Base-by-base conservation (phyloP, 2,888 invertebrate genomes). In the Aplocera efformata region DNA sequence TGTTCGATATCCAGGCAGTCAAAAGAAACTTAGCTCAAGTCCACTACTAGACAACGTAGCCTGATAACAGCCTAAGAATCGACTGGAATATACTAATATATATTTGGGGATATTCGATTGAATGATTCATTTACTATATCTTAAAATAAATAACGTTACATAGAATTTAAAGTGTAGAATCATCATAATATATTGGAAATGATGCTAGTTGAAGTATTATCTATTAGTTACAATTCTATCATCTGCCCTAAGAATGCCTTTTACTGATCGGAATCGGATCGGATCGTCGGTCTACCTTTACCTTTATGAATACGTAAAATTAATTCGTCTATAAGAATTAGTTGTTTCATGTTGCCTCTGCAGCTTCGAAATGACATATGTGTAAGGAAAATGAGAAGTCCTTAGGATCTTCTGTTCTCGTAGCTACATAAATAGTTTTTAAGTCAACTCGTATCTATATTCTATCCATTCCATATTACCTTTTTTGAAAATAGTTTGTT, bases 321-420 rank as follows among this genome's bases (percentile, higher is more conserved):
- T 22, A 22, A 31, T 30, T 23, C 10, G 10, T 37, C 28, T 50
- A 53, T 67, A 71, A 68, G 64, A 48, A 53, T 64, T 67, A 65
- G 65, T 55, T 60, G 44, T 58, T 66, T 66, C 53, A 50, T 63
- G 50, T 58, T 60, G 63, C 68, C 55, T 65, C 79, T 74, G 78
- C 77, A 78, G 75, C 75, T 74, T 69, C 68, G 67, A 40, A 40
- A 60, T 48, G 43, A 49, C 28, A 34, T 33, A 29, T 28, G 13
- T 28, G 29, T 32, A 34, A 17, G 25, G 8, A 25, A 7, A 33
- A 29, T 32, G 33, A 27, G 29, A 20, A 26, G 24, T 28, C 35
- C 21, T 9, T 9, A 9, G 30, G 24, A 17, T 43, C 38, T 38
- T 42, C 41, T 24, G 20, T 28, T 39, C 26, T 42, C 45, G 22